Evolutionary conservation across 2,113 vertebrate species (phyloP), one percentile per base, ranked within the genome.

Genomic region (Phalacrocorax pelagicus): DNA sequence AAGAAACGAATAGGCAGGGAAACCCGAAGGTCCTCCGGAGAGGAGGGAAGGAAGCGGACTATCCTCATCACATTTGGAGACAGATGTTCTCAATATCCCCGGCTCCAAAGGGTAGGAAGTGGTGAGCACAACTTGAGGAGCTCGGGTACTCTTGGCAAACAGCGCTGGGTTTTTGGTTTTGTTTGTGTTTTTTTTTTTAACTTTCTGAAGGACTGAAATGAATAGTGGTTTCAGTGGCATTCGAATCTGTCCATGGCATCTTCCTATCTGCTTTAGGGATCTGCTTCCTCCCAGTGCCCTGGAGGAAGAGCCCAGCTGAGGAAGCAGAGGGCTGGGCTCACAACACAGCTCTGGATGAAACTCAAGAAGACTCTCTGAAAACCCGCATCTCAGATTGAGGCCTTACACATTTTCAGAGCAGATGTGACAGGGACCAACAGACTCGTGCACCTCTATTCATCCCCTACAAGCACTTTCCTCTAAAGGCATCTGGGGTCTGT

Each of bases 1-100:
- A 72, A 81, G 72, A 92, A 96, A 96, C 30, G n/a, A 95, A 95
- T 80, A 88, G 49, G 47, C 55, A 88, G 78, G 71, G 87, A 94
- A 96, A 87, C 71, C 57, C 26, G 0, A 91, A 88, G 55, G 89
- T 91, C 89, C 74, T 83, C 63, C 66, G 74, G 78, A 92, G 92
- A 81, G 63, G 52, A 90, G 58, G 38, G 52, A 67, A 84, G 54
- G 73, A 93, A 86, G 86, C 7, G 0, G 49, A 47, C 90, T 79
- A 70, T 63, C 70, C 87, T 87, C 21, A 0, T 12, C 11, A 16
- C 58, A 49, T 95, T 81, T 58, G 84, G 42, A 93, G 92, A 97
- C 91, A 97, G 88, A 95, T 96, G 96, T 97, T 95, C 95, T 91
- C 86, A 97, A 96, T 96, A 95, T 90, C 46, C 91, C 75, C 27